Base-by-base conservation (phyloP, 1,140 invertebrate species). In the Adelges cooleyi region DNA sequence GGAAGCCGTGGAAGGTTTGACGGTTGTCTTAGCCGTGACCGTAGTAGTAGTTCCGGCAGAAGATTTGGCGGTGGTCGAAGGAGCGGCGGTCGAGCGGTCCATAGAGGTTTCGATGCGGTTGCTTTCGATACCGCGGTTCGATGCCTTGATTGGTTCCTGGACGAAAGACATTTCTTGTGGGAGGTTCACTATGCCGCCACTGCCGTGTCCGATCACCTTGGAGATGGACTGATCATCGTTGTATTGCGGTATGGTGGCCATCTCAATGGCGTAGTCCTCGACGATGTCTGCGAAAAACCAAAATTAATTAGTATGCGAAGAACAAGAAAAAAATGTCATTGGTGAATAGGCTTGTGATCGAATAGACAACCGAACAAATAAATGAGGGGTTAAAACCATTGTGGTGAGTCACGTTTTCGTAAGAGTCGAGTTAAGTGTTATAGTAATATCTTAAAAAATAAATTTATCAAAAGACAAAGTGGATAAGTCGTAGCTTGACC, bases 31-130 rank as follows among this genome's bases (percentile, higher is more conserved):
- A 2, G 46, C 10, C 66, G 52, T 73, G 75, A 51, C 74, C 75
- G 38, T 73, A 69, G 25, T 73, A 67, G 50, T 77, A 72, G 71
- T 81, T 79, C 52, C 77, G 72, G 69, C 80, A 80, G 22, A 80
- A 77, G 20, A 46, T 80, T 77, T 69, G 78, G 78, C 80, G 81
- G 78, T 29, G 65, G 68, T 44, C 29, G 42, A 42, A 29, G 42
- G 33, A 3, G 3, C 15, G 4, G 18, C 13, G 17, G 20, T 29
- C 3, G 22, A n/a, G 10, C 15, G 29, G 17, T 27, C 10, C 46
- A 33, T 40, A 6, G 56, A 38, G 2, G 36, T 33, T n/a, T 50
- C 65, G 11, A 54, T 67, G 3, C 49, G 33, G n/a, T 59, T 51
- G 29, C 46, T 67, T 22, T 51, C 66, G 2, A 56, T 38, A 44